Evolutionary conservation across 2,113 vertebrate species (phyloP).

Genomic region (Scomber colias): DNA sequence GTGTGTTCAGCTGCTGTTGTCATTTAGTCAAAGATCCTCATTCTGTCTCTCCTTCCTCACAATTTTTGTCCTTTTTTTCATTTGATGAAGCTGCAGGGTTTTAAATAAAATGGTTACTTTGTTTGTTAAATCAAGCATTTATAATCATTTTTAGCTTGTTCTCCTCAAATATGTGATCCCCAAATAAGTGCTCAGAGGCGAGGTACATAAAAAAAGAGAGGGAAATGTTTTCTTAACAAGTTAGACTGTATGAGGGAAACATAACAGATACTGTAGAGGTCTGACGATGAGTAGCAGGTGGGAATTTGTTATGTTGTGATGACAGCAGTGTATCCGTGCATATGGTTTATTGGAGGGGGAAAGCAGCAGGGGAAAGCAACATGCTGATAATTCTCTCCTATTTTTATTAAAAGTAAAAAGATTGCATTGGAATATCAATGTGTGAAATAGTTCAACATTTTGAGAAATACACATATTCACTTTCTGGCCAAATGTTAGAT

Average conservation of each 20-base stretch:
- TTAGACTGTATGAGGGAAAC: neutral
- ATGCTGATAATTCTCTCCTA: too few species aligned
- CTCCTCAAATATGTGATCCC: neutral
- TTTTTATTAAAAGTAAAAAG: too few species aligned
- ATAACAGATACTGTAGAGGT: neutral
- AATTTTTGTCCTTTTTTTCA: constrained; percentile 19
- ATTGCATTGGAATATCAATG: too few species aligned
- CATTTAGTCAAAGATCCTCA: neutral
- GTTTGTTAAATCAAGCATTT: constrained; percentile 34
- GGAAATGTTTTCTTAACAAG: neutral
- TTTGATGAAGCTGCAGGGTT: neutral
- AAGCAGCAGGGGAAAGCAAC: neutral
- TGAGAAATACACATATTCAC: too few species aligned
- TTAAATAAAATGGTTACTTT: constrained; percentile 15
- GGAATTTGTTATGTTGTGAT: neutral
- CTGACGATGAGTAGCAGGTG: neutral
- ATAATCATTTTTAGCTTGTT: constrained; percentile 22
- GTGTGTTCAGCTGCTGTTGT: constrained; percentile 45
- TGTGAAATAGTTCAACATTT: too few species aligned
- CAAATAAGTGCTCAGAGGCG: neutral
- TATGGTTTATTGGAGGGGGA: neutral
- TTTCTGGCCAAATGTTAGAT: too few species aligned
- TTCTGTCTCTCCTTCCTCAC: constrained; percentile 10
- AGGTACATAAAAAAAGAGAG: neutral
- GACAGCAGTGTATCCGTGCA: neutral